phyloP scores from a whole-genome alignment of 2,888 invertebrate genomes.

The Caenorhabditis angaria region DNA sequence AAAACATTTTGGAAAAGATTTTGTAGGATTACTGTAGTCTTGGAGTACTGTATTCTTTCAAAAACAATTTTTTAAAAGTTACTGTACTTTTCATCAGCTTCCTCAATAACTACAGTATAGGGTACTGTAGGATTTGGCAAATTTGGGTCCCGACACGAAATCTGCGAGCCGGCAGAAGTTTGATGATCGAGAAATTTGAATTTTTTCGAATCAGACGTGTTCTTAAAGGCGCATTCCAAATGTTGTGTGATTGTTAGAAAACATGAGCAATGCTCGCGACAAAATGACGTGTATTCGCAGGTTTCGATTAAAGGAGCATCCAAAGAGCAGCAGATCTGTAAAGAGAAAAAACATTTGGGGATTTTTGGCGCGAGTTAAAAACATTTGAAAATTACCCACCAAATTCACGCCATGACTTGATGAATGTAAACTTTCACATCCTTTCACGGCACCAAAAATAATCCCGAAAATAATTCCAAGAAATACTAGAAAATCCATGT shows the following conservation, averaged over 20 bases:
- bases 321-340: conserved; percentile 43
- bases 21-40: too few relatives aligned
- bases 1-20: too few relatives aligned
- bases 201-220: conserved; percentile 4
- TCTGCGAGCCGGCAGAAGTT: not conserved
- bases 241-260: conserved; percentile 17
- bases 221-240: too few relatives aligned
- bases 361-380: not conserved
- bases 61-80: not conserved
- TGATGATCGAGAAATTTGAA: conserved; percentile 3
- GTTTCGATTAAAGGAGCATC: conserved; percentile 14
- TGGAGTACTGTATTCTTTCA: too few relatives aligned
- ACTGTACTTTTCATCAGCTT: conserved; percentile 13
- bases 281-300: conserved; percentile 42
- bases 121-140: conserved; percentile 23
- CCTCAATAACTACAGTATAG: conserved; percentile 32
- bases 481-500: too few relatives aligned
- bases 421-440: not conserved
- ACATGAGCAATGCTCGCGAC: conserved; percentile 21
- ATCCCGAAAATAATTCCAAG: too few relatives aligned
- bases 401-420: not conserved
- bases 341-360: conserved; percentile 12
- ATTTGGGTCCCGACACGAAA: conserved; percentile 20
- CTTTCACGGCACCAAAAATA: too few relatives aligned
- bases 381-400: not conserved